Evolutionary conservation across 2,888 invertebrate genomes (phyloP).

Genomic region (Noctua pronuba): DNA sequence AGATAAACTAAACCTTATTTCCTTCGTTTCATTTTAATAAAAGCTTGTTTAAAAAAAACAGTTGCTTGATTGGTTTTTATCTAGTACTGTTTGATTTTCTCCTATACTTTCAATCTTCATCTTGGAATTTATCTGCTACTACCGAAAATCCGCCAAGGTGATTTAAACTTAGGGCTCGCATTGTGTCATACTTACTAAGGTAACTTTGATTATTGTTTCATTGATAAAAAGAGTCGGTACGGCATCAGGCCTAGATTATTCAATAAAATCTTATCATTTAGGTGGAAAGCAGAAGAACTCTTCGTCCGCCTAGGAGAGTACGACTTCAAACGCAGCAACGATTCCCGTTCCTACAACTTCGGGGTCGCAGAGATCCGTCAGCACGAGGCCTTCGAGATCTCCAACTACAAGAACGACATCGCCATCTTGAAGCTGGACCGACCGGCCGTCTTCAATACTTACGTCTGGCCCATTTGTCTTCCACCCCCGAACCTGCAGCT

Average conservation of each 20-base stretch:
- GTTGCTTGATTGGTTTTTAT: no score
- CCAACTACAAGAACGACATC: slow-evolving; percentile 94
- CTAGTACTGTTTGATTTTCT: no score
- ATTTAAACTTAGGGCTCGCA: no score
- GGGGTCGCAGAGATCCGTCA: slow-evolving; percentile 91
- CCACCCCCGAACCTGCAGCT: slow-evolving; percentile 92
- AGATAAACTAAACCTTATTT: no score
- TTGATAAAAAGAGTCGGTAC: background rate
- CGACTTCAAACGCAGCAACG: slow-evolving; percentile 92
- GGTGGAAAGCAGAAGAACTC: slow-evolving; percentile 91
- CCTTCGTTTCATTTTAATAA: no score
- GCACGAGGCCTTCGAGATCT: slow-evolving; percentile 92
- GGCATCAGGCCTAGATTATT: background rate
- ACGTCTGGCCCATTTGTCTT: slow-evolving; percentile 96
- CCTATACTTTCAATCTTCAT: no score
- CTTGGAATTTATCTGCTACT: no score
- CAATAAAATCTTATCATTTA: slow-evolving; percentile 67
- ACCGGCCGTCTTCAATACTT: slow-evolving; percentile 93
- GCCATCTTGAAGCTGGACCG: slow-evolving; percentile 93
- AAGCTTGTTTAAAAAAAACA: no score
- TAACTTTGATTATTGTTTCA: background rate
- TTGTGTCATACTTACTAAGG: background rate
- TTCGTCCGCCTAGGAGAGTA: slow-evolving; percentile 95
- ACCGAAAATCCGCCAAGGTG: no score
- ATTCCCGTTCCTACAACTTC: slow-evolving; percentile 93